Conservation (phyloP, 2,888 invertebrate genomes). For the Leptopilina drosophilae region DNA sequence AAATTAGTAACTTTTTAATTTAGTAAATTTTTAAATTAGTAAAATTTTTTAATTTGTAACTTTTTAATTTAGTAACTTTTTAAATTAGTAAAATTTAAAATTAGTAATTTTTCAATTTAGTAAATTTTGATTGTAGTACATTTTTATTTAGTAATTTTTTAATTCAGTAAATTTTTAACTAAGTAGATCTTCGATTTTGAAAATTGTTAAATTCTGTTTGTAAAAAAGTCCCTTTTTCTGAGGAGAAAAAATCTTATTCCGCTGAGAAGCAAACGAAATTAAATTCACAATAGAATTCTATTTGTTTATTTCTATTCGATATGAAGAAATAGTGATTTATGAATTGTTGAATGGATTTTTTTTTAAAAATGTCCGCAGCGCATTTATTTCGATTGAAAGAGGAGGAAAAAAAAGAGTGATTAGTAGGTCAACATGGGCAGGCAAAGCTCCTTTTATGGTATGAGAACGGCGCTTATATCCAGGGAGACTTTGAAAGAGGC, state of each 20-base stretch:
- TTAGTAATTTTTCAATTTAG: too few relatives aligned
- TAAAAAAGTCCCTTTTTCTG: background rate
- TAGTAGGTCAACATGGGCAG: conserved; percentile 62
- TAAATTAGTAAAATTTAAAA: too few relatives aligned
- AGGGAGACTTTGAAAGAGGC: conserved; percentile 69
- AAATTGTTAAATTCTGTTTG: too few relatives aligned
- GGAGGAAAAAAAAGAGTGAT: conserved; percentile 9
- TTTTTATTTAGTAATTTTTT: too few relatives aligned
- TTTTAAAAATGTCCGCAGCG: background rate
- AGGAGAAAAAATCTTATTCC: background rate
- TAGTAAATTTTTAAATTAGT: too few relatives aligned
- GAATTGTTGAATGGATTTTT: conserved; percentile 11
- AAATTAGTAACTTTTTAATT: too few relatives aligned
- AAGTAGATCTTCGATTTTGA: too few relatives aligned
- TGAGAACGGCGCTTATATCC: conserved; percentile 67
- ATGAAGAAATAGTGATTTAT: conserved; percentile 4
- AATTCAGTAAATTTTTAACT: too few relatives aligned
- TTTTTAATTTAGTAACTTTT: too few relatives aligned
- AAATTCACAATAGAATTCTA: conserved; percentile 2
- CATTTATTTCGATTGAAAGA: conserved; percentile 5
- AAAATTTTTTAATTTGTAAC: too few relatives aligned
- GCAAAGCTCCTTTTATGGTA: conserved; percentile 71
- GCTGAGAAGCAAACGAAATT: background rate
- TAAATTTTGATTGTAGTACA: too few relatives aligned
- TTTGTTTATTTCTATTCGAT: too few relatives aligned